Percentiles rank a stretch among this genome's conserved stretches.
These are phyloP conservation scores for Cetoscarus ocellatus DNA, from an alignment of 2,797 vertebrate genomes.

Conservation along the genomic window DNA sequence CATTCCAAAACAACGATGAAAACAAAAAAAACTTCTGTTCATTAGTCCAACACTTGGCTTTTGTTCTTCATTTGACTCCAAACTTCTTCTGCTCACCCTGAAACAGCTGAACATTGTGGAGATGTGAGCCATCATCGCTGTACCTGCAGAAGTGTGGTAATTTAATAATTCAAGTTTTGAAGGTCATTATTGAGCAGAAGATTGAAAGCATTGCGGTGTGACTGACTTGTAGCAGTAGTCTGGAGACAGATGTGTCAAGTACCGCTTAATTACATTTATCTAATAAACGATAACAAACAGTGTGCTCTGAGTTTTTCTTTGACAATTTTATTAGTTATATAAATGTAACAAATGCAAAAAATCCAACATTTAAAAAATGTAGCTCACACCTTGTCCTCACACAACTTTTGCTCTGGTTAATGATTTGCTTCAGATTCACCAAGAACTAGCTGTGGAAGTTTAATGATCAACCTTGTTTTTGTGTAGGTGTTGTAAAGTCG, in stretches of 20 bases:
- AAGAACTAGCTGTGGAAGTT: too few species aligned
- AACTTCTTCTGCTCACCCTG: conserved; percentile 15
- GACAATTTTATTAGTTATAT: not conserved
- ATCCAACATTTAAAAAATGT: not conserved
- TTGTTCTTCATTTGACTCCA: conserved; percentile 2
- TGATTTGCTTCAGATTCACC: too few species aligned
- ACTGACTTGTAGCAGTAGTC: conserved; percentile 23
- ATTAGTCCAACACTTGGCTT: not conserved
- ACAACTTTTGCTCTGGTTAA: too few species aligned
- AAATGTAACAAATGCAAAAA: not conserved
- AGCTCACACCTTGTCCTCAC: not conserved
- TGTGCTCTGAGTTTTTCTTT: conserved; percentile 13
- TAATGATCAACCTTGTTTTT: too few species aligned
- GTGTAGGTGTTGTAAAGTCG: too few species aligned
- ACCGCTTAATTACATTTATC: conserved; percentile 26
- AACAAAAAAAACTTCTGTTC: not conserved
- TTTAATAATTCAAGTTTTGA: conserved; percentile 31
- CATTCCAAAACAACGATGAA: conserved; percentile 61
- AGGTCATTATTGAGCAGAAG: conserved; percentile 21
- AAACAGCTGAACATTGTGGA: conserved; percentile 3
- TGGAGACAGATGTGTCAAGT: conserved; percentile 14
- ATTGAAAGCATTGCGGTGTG: conserved; percentile 28
- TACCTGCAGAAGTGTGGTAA: conserved; percentile 6
- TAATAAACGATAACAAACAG: conserved; percentile 67
- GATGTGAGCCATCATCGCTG: conserved; percentile 1